Evolutionary conservation across 2,797 vertebrate genomes (phyloP).

Genomic region (Sylvilagus floridanus): DNA sequence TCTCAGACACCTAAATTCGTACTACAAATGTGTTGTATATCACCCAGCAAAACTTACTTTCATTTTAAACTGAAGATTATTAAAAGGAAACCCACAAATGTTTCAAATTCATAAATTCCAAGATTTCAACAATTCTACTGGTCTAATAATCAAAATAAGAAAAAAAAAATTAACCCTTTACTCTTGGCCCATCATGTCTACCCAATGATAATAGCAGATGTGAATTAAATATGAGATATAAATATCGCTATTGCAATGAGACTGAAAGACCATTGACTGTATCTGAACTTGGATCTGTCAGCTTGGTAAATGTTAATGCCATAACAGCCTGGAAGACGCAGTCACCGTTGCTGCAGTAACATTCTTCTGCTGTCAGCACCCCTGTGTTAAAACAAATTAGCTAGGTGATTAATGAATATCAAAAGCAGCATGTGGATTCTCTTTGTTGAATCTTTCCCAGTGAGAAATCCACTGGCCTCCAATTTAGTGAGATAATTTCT

Average conservation of each 20-base stretch:
- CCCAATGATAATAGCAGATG: slow-evolving; percentile 86
- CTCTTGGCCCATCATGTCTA: slow-evolving; percentile 79
- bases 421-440: slow-evolving; percentile 87
- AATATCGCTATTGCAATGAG: slow-evolving; percentile 78
- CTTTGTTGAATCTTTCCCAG: slow-evolving; percentile 81
- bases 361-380: slow-evolving; percentile 89
- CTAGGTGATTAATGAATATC: slow-evolving; percentile 91
- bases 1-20: background rate
- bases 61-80: slow-evolving; percentile 19
- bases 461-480: slow-evolving; percentile 81
- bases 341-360: slow-evolving; percentile 89
- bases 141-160: slow-evolving; percentile 82
- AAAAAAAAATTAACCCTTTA: slow-evolving; percentile 82
- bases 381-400: slow-evolving; percentile 91
- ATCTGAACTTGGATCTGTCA: slow-evolving; percentile 80
- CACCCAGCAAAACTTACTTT: background rate
- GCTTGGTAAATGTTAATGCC: slow-evolving; percentile 81
- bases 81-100: slow-evolving; percentile 20
- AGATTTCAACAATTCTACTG: slow-evolving; percentile 70
- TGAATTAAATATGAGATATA: slow-evolving; percentile 84
- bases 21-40: background rate
- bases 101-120: slow-evolving; percentile 72
- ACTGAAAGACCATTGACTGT: slow-evolving; percentile 75
- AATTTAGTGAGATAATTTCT: slow-evolving; percentile 83
- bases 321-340: slow-evolving; percentile 86